Percentiles rank a stretch among this genome's conserved stretches.
phyloP scores from a whole-genome alignment of 2,113 vertebrate genomes.

The Xyrauchen texanus region DNA sequence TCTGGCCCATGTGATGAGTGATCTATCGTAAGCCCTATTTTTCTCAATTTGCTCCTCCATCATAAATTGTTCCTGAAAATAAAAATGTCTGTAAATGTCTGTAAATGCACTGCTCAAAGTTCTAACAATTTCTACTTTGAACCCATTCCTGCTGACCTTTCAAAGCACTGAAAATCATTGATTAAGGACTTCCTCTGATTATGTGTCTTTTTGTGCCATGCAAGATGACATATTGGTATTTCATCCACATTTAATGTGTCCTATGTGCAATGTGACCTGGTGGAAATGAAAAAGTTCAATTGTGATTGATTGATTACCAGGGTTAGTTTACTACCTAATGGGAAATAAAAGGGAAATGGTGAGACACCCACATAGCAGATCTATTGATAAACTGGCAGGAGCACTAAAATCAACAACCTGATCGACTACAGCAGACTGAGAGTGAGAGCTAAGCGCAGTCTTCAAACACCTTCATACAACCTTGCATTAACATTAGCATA shows the following conservation, averaged over 20 bases:
- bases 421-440: conserved; percentile 2
- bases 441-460: background rate
- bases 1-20: background rate
- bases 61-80: background rate
- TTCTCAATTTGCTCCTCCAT: background rate
- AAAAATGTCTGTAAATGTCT: background rate
- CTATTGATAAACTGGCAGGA: conserved; percentile 28
- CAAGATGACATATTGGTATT: background rate
- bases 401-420: conserved; percentile 11
- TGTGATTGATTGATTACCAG: conserved; percentile 33
- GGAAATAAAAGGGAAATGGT: conserved; percentile 32
- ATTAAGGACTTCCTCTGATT: background rate
- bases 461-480: conserved; percentile 34
- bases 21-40: background rate
- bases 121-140: too few species aligned
- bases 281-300: conserved; percentile 36
- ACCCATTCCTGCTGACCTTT: too few species aligned
- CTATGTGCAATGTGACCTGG: background rate
- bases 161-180: too few species aligned
- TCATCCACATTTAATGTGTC: background rate
- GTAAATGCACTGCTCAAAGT: too few species aligned
- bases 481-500: conserved; percentile 22
- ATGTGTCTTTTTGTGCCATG: conserved; percentile 13
- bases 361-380: conserved; percentile 6
- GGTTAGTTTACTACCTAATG: conserved; percentile 39